Evolutionary conservation across 2,888 invertebrate genomes (phyloP), one percentile per base, ranked within the genome.

Genomic region (Neoscelio sp.): DNA sequence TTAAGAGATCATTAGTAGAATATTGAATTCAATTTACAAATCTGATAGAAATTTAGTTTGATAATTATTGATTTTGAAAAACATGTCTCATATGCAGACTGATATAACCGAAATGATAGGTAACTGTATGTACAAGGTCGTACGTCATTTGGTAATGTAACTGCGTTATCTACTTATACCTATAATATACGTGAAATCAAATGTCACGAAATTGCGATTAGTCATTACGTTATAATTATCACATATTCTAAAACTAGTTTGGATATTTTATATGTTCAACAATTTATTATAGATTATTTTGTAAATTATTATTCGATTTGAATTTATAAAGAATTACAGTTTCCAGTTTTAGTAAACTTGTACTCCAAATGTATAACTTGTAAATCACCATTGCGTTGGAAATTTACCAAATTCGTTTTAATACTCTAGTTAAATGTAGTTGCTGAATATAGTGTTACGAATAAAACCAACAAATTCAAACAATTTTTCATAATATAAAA

Each of bases 81-180:
- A 35, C n/a, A 10, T 35, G 35, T 12, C 13, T 35, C 35, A 10
- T 12, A 10, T 10, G 12, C 12, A 23, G 6, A 23, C n/a, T 50
- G 50, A 50, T 17, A 5, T 28, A 28, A 26, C 10, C 38, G 13
- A 38, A 40, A 20, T 23, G 38, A 58, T 28, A 28, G 58, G 28
- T 60, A 44, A 44, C 12, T 60, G 18, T 44, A 30, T 42, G 42
- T 44, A 38, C 38, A 48, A 62, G 48, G 48, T 44, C 60, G 10
- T 20, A n/a, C 10, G 12, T 20, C 60, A 60, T 46, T 12, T 20
- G 18, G 30, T 30, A 12, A 10, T 12, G 12, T 46, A 60, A 60
- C 46, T 33, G 33, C 26, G 35, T 60, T 46, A 46, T 35, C 44
- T 35, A 46, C 13, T 60, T 60, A 35, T 44, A 18, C 44, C 30